Base-by-base conservation (phyloP, 2,113 vertebrate genomes). In the Mellivora capensis region DNA sequence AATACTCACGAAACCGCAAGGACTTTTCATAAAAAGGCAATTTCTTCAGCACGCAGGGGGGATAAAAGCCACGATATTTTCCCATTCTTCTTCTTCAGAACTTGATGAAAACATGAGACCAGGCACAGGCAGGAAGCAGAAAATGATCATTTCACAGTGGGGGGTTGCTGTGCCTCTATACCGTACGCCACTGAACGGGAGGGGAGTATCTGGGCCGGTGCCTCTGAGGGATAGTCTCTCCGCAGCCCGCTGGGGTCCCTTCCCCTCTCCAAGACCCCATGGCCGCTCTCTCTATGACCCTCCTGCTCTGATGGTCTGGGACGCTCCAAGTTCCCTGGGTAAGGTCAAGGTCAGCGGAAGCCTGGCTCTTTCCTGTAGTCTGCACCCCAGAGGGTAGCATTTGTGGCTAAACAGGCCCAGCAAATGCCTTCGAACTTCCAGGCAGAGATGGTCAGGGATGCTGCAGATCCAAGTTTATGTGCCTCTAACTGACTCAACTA, bases 21-120 rank as follows among this genome's bases (percentile, higher is more conserved):
- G 90, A 84, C 95, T 52, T 96, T 93, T 96, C 74, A 94, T 97
- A 95, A 97, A 97, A 97, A 97, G 95, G 95, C 95, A 97, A 98
- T 98, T 97, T 97, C 95, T 90, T 57, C 62, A 7, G 95, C 97
- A 47, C 95, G 0, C 93, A 88, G 44, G 83, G 91, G 96, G 97
- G 61, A 91, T 88, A 42, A 79, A 80, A 90, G 61, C 89, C 47
- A 5, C 31, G 44, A 21, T 44, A 80, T 87, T 90, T 97, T 95
- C 69, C 90, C 90, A 92, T 95, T 87, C 95, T 74, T 93, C 96
- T 89, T 71, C 96, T 84, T 71, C 87, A 12, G 94, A 90, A 91
- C 57, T 90, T 97, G 97, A 98, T 97, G 97, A 85, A 94, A 96
- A 96, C 92, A 87, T 4, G 87, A 90, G 92, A 8, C 93, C 93